These are phyloP conservation scores for Phylloscopus trochilus DNA, from an alignment of 2,113 vertebrate species.

Conservation along the genomic window DNA sequence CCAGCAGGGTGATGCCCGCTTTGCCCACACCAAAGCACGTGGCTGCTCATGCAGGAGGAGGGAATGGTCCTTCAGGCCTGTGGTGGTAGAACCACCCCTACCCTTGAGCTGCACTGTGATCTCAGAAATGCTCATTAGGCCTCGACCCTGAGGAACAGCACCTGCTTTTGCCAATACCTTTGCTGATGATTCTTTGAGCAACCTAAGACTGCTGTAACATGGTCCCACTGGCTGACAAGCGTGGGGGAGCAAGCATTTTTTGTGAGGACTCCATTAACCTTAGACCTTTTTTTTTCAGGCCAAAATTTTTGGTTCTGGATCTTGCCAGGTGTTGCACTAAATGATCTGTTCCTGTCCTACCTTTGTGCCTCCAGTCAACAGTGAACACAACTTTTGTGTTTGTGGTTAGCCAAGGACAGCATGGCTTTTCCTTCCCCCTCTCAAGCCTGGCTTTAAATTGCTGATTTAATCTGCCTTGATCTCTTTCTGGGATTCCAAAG, in stretches of 20 bases:
- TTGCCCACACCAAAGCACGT: neutral
- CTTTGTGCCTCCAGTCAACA: neutral
- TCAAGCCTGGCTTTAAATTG: conserved; percentile 2
- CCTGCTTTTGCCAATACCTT: neutral
- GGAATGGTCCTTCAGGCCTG: neutral
- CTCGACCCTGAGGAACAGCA: neutral
- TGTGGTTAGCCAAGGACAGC: neutral
- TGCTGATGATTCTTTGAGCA: neutral
- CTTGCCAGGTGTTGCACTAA: neutral
- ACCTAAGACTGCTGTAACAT: neutral
- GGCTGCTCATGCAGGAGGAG: neutral
- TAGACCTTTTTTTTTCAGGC: neutral
- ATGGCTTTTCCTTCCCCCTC: neutral
- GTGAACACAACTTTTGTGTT: neutral
- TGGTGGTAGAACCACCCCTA: neutral
- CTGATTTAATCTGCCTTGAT: neutral
- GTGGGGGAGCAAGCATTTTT: accelerated
- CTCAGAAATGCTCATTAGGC: neutral
- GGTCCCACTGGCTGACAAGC: neutral
- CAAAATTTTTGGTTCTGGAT: neutral
- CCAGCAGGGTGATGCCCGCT: neutral
- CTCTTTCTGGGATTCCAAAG: neutral
- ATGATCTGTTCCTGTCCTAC: neutral
- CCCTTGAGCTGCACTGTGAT: neutral
- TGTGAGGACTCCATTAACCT: neutral